These are phyloP conservation scores for Silurus asotus DNA, from an alignment of 2,113 vertebrate species.

Conservation along the genomic window DNA sequence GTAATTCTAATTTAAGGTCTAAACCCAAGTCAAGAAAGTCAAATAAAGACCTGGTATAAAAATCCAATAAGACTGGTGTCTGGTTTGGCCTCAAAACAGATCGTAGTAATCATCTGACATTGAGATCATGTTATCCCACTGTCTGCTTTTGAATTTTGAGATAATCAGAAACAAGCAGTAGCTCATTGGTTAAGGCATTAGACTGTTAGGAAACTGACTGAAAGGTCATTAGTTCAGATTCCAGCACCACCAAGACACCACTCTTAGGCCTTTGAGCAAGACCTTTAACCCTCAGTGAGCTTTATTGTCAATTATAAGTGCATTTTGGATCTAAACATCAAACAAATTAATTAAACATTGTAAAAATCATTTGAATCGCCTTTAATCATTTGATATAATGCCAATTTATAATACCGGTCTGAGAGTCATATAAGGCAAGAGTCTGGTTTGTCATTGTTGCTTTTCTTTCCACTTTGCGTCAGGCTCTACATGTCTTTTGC, in stretches of 20 bases:
- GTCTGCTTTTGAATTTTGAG: background rate
- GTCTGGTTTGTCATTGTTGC: constrained; percentile 63
- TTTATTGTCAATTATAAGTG: background rate
- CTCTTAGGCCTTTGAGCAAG: background rate
- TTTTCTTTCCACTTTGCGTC: constrained; percentile 73
- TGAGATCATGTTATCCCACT: background rate
- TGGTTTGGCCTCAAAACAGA: no score
- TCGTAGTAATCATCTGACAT: background rate
- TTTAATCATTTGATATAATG: background rate
- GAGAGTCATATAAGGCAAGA: background rate
- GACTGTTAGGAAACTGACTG: background rate
- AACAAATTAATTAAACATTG: background rate
- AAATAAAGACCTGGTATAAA: no score
- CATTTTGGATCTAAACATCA: background rate
- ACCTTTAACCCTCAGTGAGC: background rate
- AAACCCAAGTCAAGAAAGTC: no score
- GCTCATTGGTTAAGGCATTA: background rate
- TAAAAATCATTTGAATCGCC: background rate
- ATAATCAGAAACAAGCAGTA: background rate
- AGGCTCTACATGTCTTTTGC: constrained; percentile 77
- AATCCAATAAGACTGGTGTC: no score
- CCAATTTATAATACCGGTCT: constrained; percentile 15
- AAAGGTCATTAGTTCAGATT: background rate
- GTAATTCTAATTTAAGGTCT: no score
- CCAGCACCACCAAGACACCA: background rate